These are phyloP conservation scores for Phaedon cochleariae DNA, from an alignment of 2,888 invertebrate species.

Conservation along the genomic window DNA sequence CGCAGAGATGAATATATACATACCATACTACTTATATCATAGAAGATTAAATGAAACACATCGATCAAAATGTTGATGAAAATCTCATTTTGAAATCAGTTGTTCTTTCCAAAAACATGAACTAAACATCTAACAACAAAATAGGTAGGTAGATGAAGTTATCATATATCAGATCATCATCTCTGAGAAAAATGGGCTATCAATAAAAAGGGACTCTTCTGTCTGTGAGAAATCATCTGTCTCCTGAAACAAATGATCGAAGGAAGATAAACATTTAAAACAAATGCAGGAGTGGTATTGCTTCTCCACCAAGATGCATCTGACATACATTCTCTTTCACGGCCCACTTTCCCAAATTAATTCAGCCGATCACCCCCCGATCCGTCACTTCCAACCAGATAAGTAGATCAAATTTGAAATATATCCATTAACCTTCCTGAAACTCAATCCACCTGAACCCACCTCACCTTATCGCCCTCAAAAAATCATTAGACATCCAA, in stretches of 20 bases:
- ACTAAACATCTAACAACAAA: too few relatives aligned
- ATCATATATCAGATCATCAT: not conserved
- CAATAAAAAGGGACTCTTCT: not conserved
- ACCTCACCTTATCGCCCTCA: not conserved
- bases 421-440: not conserved
- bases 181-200: too few relatives aligned
- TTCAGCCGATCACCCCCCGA: slow-evolving; percentile 18
- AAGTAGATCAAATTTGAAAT: not conserved
- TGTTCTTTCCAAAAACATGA: too few relatives aligned
- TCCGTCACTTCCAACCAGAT: slow-evolving; percentile 29
- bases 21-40: too few relatives aligned
- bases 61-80: too few relatives aligned
- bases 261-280: not conserved
- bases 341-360: not conserved
- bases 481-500: not conserved
- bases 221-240: not conserved
- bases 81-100: too few relatives aligned
- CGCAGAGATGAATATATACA: too few relatives aligned
- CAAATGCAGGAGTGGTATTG: too few relatives aligned
- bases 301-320: too few relatives aligned
- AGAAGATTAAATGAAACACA: too few relatives aligned
- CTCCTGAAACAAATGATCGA: not conserved
- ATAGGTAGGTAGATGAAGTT: not conserved
- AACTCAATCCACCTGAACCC: not conserved
- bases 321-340: too few relatives aligned